A percentile compares a stretch with the other conserved stretches of the same genome.
Evolutionary conservation across 2,797 vertebrate genomes (phyloP).

Genomic region (Enteromius paludinosus): DNA sequence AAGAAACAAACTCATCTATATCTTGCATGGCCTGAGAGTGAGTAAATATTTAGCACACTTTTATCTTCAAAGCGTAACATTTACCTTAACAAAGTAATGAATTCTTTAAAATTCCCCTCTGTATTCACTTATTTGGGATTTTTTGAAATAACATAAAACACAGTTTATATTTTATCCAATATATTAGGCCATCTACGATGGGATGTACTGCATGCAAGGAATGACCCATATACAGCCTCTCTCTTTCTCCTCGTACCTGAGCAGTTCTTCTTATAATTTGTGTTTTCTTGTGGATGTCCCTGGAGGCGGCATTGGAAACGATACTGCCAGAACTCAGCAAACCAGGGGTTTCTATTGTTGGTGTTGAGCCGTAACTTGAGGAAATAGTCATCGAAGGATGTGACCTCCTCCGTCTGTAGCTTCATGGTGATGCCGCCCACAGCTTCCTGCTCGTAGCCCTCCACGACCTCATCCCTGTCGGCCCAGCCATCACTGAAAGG

Average conservation of each 20-base stretch:
- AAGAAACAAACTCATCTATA: neutral
- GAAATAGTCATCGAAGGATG: constrained; percentile 93
- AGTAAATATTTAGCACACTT: neutral
- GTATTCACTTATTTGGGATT: neutral
- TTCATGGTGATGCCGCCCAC: constrained; percentile 97
- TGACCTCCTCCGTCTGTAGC: constrained; percentile 92
- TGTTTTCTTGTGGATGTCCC: constrained; percentile 90
- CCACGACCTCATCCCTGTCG: constrained; percentile 97
- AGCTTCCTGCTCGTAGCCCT: constrained; percentile 93
- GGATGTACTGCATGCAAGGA: neutral
- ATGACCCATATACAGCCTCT: constrained; percentile 7
- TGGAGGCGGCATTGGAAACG: constrained; percentile 96
- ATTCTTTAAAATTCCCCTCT: neutral
- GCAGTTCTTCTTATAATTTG: constrained; percentile 90
- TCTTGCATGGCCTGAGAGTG: neutral
- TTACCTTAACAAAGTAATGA: neutral
- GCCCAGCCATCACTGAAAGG: constrained; percentile 92
- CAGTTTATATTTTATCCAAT: neutral
- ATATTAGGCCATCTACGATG: constrained; percentile 5
- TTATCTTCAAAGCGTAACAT: neutral
- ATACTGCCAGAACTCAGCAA: constrained; percentile 98
- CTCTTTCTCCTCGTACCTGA: constrained; percentile 82
- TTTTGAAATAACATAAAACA: neutral
- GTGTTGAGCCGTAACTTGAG: constrained; percentile 89
- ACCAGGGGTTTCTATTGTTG: constrained; percentile 96